Evolutionary conservation across 2,797 vertebrate species (phyloP).

Genomic region (Denticeps clupeoides): DNA sequence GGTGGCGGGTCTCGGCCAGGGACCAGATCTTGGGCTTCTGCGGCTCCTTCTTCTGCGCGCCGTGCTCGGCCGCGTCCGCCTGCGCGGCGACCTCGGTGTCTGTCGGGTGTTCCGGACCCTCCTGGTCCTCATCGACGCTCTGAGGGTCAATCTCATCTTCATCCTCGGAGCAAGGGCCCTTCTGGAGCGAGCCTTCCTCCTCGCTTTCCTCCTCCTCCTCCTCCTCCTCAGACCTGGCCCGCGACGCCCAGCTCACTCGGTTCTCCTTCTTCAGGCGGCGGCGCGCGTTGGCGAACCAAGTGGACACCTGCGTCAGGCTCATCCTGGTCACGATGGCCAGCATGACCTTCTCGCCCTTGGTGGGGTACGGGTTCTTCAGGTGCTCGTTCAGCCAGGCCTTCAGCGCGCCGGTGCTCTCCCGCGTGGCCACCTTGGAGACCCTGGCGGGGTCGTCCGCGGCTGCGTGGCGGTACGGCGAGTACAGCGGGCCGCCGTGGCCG

Average conservation of each 20-base stretch:
- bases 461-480: slow-evolving; percentile 49
- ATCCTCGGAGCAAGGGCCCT: slow-evolving; percentile 38
- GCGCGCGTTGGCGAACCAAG: slow-evolving; percentile 71
- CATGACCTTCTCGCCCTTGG: slow-evolving; percentile 75
- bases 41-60: slow-evolving; percentile 41
- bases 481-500: slow-evolving; percentile 51
- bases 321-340: slow-evolving; percentile 73
- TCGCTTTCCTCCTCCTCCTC: slow-evolving; percentile 49
- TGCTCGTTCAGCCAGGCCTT: slow-evolving; percentile 74
- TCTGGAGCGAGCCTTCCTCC: slow-evolving; percentile 41
- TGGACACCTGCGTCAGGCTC: slow-evolving; percentile 73
- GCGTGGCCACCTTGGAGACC: slow-evolving; percentile 60
- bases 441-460: slow-evolving; percentile 50
- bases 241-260: slow-evolving; percentile 64
- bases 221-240: slow-evolving; percentile 60
- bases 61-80: not conserved
- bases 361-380: slow-evolving; percentile 71
- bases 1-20: slow-evolving; percentile 85
- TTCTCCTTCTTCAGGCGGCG: slow-evolving; percentile 71
- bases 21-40: slow-evolving; percentile 96
- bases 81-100: slow-evolving; percentile 12
- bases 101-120: slow-evolving; percentile 12
- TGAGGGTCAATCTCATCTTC: slow-evolving; percentile 34
- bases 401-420: slow-evolving; percentile 67
- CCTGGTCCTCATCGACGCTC: slow-evolving; percentile 21